A percentile compares a stretch with the other conserved stretches of the same genome.
Conservation (phyloP, 2,113 vertebrate genomes). For the Calidris pygmaea region DNA sequence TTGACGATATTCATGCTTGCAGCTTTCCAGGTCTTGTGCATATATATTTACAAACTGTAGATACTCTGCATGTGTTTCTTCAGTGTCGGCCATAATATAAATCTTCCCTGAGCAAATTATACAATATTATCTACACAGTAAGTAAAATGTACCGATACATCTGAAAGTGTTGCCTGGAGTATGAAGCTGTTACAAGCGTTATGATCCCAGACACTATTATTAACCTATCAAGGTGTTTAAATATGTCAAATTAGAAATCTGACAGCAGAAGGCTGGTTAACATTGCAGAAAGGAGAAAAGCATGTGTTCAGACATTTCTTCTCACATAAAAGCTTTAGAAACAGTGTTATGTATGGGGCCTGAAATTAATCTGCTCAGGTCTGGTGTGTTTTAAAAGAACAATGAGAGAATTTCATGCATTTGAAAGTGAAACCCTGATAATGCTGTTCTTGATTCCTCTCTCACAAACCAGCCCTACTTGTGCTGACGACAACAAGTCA, state of each 20-base stretch:
- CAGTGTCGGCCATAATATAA: neutral
- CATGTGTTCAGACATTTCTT: neutral
- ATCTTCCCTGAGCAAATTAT: conserved; percentile 1
- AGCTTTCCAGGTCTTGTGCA: neutral
- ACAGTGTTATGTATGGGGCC: neutral
- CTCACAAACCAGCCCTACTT: neutral
- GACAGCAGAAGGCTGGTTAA: conserved; percentile 26
- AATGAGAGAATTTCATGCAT: neutral
- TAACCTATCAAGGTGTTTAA: conserved; percentile 30
- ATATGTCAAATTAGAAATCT: conserved; percentile 27
- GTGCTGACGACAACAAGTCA: neutral
- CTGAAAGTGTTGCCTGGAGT: neutral
- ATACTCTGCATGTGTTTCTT: neutral
- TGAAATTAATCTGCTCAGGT: neutral
- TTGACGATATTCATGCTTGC: neutral
- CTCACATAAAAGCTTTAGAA: neutral
- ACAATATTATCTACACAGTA: neutral
- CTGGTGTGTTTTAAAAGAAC: neutral
- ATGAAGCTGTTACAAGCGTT: neutral
- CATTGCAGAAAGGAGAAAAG: neutral
- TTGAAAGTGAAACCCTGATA: neutral
- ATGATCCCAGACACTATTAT: conserved; percentile 19
- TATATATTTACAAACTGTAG: neutral
- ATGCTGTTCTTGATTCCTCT: neutral
- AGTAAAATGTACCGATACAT: neutral